Evolutionary conservation across 1,140 invertebrate genomes (phyloP).

Genomic region (Bombyx mandarina): DNA sequence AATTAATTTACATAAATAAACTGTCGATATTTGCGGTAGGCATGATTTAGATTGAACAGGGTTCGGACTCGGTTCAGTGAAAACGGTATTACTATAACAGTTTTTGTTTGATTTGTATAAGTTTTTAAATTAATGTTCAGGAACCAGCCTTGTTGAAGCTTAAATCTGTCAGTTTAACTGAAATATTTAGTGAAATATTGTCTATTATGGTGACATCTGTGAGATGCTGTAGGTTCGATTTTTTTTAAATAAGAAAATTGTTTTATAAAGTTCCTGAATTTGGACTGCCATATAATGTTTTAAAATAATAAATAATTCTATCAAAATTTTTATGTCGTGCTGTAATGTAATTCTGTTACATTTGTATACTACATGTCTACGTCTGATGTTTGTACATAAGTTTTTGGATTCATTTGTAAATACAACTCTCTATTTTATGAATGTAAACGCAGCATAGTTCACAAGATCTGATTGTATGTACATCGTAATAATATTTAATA

Average conservation of each 20-base stretch:
- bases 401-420: background rate
- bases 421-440: conserved; percentile 10
- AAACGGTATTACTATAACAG: conserved; percentile 18
- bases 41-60: conserved; percentile 8
- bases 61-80: conserved; percentile 4
- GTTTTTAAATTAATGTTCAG: background rate
- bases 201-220: background rate
- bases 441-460: conserved; percentile 23
- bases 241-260: background rate
- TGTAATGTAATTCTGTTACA: background rate
- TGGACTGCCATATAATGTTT: too few relatives aligned
- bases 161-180: conserved; percentile 12
- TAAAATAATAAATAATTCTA: too few relatives aligned
- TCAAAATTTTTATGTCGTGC: too few relatives aligned
- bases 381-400: too few relatives aligned
- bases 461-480: conserved; percentile 42
- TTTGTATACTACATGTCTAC: background rate
- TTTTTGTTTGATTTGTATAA: conserved; percentile 38
- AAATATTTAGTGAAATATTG: background rate
- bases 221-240: too few relatives aligned
- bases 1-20: conserved; percentile 13
- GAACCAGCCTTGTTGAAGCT: conserved; percentile 11
- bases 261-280: conserved; percentile 14
- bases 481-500: conserved; percentile 20
- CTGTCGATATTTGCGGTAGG: conserved; percentile 26